A percentile compares a stretch with the other conserved stretches of the same genome.
These are phyloP conservation scores for Amitus sp. DNA, from an alignment of 2,888 invertebrate genomes.

Conservation along the genomic window DNA sequence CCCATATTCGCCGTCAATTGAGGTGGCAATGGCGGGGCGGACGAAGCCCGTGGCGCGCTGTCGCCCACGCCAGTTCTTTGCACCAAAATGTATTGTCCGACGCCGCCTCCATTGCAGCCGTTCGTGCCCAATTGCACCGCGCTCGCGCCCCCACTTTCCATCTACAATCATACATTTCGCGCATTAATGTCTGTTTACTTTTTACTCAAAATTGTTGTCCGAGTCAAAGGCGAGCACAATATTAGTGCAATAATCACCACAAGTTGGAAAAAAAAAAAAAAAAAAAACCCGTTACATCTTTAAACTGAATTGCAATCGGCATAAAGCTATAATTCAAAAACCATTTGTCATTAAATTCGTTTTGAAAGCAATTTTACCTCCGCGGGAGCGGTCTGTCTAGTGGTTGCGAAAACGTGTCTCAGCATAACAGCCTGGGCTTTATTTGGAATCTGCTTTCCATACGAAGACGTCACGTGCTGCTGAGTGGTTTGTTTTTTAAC, in stretches of 20 bases:
- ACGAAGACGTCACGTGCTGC: slow-evolving; percentile 53
- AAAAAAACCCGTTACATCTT: too few species aligned
- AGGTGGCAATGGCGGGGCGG: slow-evolving; percentile 76
- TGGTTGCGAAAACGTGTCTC: slow-evolving; percentile 58
- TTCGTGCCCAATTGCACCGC: slow-evolving; percentile 54
- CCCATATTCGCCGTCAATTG: slow-evolving; percentile 57
- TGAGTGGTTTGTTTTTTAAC: slow-evolving; percentile 58
- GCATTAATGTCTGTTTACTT: too few species aligned
- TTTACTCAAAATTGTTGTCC: too few species aligned
- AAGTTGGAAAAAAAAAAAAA: too few species aligned
- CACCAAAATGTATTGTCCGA: slow-evolving; percentile 84
- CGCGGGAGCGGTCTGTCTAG: slow-evolving; percentile 55
- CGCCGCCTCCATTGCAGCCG: slow-evolving; percentile 67
- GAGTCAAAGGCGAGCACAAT: too few species aligned
- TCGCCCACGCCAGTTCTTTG: slow-evolving; percentile 76
- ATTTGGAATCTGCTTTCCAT: slow-evolving; percentile 54
- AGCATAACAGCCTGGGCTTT: slow-evolving; percentile 60
- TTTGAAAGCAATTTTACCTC: slow-evolving; percentile 53
- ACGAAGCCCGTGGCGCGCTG: slow-evolving; percentile 83
- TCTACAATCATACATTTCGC: too few species aligned
- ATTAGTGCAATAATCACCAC: too few species aligned
- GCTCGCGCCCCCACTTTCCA: slow-evolving; percentile 54
- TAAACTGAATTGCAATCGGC: too few species aligned
- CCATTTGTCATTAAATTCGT: background rate
- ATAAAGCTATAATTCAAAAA: too few species aligned